These are phyloP conservation scores for Ceuthmochares aereus DNA, from an alignment of 2,113 vertebrate species.

Conservation along the genomic window DNA sequence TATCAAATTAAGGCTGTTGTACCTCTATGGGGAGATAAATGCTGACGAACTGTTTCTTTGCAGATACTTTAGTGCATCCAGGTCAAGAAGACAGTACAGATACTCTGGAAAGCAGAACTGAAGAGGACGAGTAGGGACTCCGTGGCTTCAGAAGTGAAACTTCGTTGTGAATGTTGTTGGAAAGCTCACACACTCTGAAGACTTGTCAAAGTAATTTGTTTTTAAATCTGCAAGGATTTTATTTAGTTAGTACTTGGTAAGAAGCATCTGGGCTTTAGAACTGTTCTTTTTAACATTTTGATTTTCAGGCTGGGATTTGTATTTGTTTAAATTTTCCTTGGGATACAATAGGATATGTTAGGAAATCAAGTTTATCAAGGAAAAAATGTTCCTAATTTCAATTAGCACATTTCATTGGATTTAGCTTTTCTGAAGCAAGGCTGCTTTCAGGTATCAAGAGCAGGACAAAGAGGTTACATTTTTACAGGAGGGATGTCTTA, in stretches of 20 bases:
- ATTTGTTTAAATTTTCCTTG: slow-evolving; percentile 55
- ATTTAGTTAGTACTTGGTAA: slow-evolving; percentile 64
- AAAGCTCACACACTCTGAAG: slow-evolving; percentile 67
- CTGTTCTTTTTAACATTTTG: slow-evolving; percentile 69
- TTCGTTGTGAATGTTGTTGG: slow-evolving; percentile 48
- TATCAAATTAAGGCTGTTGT: neutral
- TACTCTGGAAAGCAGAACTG: slow-evolving; percentile 57
- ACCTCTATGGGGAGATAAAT: neutral
- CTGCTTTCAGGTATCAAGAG: slow-evolving; percentile 39
- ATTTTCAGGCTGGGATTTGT: slow-evolving; percentile 70
- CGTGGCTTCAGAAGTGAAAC: slow-evolving; percentile 31
- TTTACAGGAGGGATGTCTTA: slow-evolving; percentile 53
- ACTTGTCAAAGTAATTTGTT: slow-evolving; percentile 63
- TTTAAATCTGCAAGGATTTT: slow-evolving; percentile 66
- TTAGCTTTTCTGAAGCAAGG: slow-evolving; percentile 40
- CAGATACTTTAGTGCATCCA: slow-evolving; percentile 51
- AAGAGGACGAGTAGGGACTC: slow-evolving; percentile 55
- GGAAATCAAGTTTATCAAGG: neutral
- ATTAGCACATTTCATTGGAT: slow-evolving; percentile 53
- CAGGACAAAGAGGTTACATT: slow-evolving; percentile 42
- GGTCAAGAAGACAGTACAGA: slow-evolving; percentile 60
- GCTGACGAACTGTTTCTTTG: slow-evolving; percentile 18
- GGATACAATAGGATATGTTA: slow-evolving; percentile 30
- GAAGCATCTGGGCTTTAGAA: slow-evolving; percentile 72
- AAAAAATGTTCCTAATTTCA: slow-evolving; percentile 38